Evolutionary conservation across 2,888 invertebrate species (phyloP).

Genomic region (Lysandra bellargus): DNA sequence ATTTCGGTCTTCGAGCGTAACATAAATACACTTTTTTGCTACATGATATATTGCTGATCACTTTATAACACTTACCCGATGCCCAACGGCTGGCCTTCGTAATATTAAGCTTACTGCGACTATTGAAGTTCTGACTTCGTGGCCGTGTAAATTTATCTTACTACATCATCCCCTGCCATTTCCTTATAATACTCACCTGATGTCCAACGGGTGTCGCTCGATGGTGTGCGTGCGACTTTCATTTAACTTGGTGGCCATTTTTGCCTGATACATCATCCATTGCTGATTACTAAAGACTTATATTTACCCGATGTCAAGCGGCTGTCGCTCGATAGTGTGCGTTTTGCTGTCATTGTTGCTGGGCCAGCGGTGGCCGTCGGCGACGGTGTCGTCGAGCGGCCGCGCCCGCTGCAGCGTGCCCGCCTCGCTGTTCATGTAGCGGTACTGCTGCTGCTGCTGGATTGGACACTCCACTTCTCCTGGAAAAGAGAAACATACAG

Average conservation of each 20-base stretch:
- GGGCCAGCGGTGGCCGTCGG: slow-evolving; percentile 75
- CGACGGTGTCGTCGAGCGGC: slow-evolving; percentile 75
- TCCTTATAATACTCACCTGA: slow-evolving; percentile 55
- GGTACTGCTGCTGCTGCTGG: slow-evolving; percentile 77
- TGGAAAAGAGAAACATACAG: slow-evolving; percentile 45
- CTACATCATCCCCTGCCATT: too few species aligned
- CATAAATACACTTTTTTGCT: too few species aligned
- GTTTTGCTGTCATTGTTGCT: slow-evolving; percentile 75
- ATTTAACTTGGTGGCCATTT: too few species aligned
- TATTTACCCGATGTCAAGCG: slow-evolving; percentile 71
- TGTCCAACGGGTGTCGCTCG: slow-evolving; percentile 37
- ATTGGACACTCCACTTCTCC: slow-evolving; percentile 79
- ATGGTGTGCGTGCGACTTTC: slow-evolving; percentile 52
- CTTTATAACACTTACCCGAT: too few species aligned
- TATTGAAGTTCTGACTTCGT: too few species aligned
- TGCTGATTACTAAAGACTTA: too few species aligned
- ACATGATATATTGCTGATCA: too few species aligned
- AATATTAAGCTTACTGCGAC: too few species aligned
- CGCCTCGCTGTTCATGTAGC: slow-evolving; percentile 79
- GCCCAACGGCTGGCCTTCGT: too few species aligned
- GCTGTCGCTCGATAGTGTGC: slow-evolving; percentile 74
- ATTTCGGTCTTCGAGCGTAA: too few species aligned
- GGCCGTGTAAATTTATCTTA: too few species aligned
- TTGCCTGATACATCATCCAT: too few species aligned
- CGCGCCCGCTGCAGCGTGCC: slow-evolving; percentile 73